Conservation (phyloP, 2,113 vertebrate genomes). For the Rhabdornis inornatus region DNA sequence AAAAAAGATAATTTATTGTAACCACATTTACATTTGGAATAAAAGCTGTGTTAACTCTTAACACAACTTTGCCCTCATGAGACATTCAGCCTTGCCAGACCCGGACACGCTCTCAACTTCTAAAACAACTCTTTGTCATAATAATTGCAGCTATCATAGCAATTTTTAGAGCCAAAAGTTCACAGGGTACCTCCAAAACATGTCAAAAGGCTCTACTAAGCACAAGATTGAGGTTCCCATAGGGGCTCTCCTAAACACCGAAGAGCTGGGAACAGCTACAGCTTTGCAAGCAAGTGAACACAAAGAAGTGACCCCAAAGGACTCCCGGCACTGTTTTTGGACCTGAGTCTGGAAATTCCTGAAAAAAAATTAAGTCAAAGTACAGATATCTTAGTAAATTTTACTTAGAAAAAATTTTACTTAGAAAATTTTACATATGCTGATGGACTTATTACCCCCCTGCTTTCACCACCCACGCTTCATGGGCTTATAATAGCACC, state of each 20-base stretch:
- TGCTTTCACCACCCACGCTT: neutral
- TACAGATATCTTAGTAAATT: neutral
- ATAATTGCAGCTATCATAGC: slow-evolving; percentile 25
- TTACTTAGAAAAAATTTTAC: neutral
- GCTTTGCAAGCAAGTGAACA: neutral
- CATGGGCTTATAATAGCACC: neutral
- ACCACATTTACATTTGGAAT: slow-evolving; percentile 45
- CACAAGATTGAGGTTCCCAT: neutral
- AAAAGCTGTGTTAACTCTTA: slow-evolving; percentile 58
- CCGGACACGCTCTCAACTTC: slow-evolving; percentile 17
- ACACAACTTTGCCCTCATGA: slow-evolving; percentile 33
- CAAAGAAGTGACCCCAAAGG: neutral
- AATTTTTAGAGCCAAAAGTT: slow-evolving; percentile 31
- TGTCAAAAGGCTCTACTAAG: neutral
- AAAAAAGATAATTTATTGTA: slow-evolving; percentile 38
- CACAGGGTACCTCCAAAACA: slow-evolving; percentile 5
- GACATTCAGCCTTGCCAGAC: slow-evolving; percentile 13
- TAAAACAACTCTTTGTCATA: slow-evolving; percentile 32
- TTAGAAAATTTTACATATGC: neutral
- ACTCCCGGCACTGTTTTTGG: neutral
- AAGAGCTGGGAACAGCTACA: neutral
- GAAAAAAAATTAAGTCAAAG: neutral
- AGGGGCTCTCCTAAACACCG: neutral
- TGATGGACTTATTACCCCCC: neutral
- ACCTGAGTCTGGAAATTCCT: neutral